Base-by-base conservation (phyloP, 2,888 invertebrate genomes). In the Idaea aversata region DNA sequence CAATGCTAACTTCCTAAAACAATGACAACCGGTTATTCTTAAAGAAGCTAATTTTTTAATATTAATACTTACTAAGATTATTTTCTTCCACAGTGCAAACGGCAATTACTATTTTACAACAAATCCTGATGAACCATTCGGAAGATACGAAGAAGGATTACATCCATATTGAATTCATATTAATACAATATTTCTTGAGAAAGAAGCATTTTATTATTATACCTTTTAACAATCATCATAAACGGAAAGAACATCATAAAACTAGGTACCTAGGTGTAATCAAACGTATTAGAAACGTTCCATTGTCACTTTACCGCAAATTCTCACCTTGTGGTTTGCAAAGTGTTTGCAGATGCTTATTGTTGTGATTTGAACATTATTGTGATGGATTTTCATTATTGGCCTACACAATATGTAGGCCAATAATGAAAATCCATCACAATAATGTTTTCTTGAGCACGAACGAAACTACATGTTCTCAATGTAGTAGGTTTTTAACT, bases 31-130 rank as follows among this genome's bases (percentile, higher is more conserved):
- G 25, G 25, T 25, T 25, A 25, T 25, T 25, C 25, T 25, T 2
- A 25, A 25, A 25, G 1, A 25, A 25, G 25, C 25, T 25, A 25
- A 25, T 25, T 25, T 25, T 25, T 2, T 15, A 58, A 58, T 58
- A 5, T 3, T 58, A 5, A 58, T 58, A n/a, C 5, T n/a, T 58
- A 58, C 58, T 58, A n/a, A 58, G 4, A 58, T 15, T n/a, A 10
- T 58, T 58, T n/a, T 58, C 13, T 58, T 58, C 70, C 76, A 63
- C 77, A 83, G 84, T 15, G 71, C 75, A 7, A 59, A 59, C 34
- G 83, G 84, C 4, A 73, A 78, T 62, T 83, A 73, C 69, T 84
- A 72, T 65, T 68, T 83, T 15, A 74, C 67, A 0, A 83, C 83
- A 10, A 79, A 76, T 61, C 62, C 63, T 4, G 47, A 15, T 4